phyloP scores from a whole-genome alignment of 1,140 invertebrate genomes.

The Agrilus planipennis region DNA sequence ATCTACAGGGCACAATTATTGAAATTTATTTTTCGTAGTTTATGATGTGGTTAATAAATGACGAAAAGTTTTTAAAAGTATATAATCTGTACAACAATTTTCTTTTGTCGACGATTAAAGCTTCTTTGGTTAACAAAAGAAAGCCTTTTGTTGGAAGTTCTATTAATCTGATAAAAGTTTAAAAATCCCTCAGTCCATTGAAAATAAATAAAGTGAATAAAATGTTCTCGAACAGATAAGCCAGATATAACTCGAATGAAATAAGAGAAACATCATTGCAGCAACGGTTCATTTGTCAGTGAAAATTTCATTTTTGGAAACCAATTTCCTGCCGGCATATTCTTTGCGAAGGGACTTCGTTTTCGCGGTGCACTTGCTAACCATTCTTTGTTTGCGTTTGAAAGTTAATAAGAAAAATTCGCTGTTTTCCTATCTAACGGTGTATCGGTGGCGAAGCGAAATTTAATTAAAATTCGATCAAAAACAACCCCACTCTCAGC shows the following conservation, averaged over 20 bases:
- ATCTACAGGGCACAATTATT: too few species aligned
- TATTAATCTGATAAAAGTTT: too few species aligned
- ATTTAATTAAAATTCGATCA: slow-evolving; percentile 37
- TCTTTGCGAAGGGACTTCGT: slow-evolving; percentile 31
- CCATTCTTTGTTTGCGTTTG: slow-evolving; percentile 26
- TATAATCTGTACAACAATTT: too few species aligned
- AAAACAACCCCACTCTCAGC: slow-evolving; percentile 30
- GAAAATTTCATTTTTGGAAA: slow-evolving; percentile 34
- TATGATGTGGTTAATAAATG: too few species aligned
- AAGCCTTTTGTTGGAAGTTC: too few species aligned
- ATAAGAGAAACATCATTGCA: slow-evolving; percentile 29
- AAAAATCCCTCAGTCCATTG: too few species aligned
- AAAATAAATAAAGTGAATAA: too few species aligned
- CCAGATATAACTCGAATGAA: slow-evolving; percentile 23
- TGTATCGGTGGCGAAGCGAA: slow-evolving; percentile 25
- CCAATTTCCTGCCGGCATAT: slow-evolving; percentile 36
- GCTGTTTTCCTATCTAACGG: slow-evolving; percentile 24
- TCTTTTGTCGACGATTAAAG: too few species aligned
- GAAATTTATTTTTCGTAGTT: too few species aligned
- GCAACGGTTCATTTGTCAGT: slow-evolving; percentile 19
- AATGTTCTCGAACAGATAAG: slow-evolving; percentile 3
- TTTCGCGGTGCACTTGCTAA: slow-evolving; percentile 25
- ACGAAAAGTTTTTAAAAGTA: too few species aligned
- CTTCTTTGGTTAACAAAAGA: too few species aligned
- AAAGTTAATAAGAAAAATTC: slow-evolving; percentile 31